Evolutionary conservation across 2,113 vertebrate genomes (phyloP), one percentile per base, ranked within the genome.

Genomic region (Sinocyclocheilus anshuiensis): DNA sequence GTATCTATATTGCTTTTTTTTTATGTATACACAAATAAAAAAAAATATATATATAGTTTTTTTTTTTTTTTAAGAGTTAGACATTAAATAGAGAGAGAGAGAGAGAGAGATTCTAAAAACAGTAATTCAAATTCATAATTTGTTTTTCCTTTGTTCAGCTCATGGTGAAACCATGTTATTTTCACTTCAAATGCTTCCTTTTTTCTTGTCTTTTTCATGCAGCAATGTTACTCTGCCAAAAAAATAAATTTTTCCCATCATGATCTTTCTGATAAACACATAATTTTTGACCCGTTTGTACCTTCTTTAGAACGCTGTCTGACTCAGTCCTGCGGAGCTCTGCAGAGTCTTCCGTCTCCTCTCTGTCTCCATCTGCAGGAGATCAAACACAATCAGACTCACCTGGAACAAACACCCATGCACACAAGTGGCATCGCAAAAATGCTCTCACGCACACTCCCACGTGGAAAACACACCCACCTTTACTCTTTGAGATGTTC

Each of bases 291-390:
- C 24, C 26, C 63, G 24, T 15, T 67, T 69, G 65, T 94, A 98
- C 97, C 97, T 98, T 98, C 88, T 98, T 97, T 78, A 98, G 92
- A 85, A 97, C 94, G 4, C 97, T 95, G 85, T 98, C 97, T 0
- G 97, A 98, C 79, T 98, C 97, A 4, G 97, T 97, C 80, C 97
- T 96, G 84, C 97, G 94, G 39, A 98, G 96, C 87, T 98, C 97
- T 74, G 95, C 94, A n/a, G 93, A 91, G 8, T 97, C 97, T 0
- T 97, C 97, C 0, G 92, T 93, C 71, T 97, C 96, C 76, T 97
- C 97, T 90, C 95, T 97, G 0, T 94, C 96, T 85, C 96, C 96
- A 92, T 95, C 97, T 97, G 89, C 89, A 91, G 53, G 65, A 76
- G 36, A 89, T 59, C 87, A 84, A 67, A 84, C 16, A 82, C 39